Evolutionary conservation across 2,797 vertebrate species (phyloP), one percentile per base, ranked within the genome.

Genomic region (Clarias laeviceps): DNA sequence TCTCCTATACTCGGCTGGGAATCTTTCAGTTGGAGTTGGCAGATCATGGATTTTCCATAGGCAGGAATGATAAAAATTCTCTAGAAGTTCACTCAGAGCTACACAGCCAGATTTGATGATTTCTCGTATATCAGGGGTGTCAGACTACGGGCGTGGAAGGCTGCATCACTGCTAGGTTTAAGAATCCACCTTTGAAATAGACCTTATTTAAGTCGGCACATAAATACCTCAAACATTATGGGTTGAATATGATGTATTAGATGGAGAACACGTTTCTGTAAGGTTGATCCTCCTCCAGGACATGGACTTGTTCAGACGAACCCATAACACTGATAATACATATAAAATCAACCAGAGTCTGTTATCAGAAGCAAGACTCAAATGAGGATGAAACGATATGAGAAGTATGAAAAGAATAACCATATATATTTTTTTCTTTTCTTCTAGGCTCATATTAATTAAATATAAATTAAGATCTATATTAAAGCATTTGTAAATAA

Each of bases 11-110:
- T n/a, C n/a, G n/a, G 34, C 76, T 59, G 11, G 74, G 29, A 59
- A 61, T 37, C 32, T n/a, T 61, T 62, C 32, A 22, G 57, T 79
- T 79, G 76, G 34, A 22, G 22, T 79, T 79, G 76, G 76, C 34
- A 80, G 59, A 80, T 18, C 73, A 22, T 57, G 54, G 54, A 77
- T 59, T 57, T 77, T 57, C 73, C 73, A 57, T 57, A 20, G 18
- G 73, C 3, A 32, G 57, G 54, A 32, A 74, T 50, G 17, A 27
- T 18, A 18, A 27, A 54, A 45, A 27, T 29, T 74, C 72, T 29
- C 12, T 18, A 29, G 50, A 29, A 20, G 54, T 77, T 77, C 8
- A 32, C 73, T 34, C 54, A 56, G 15, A 54, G 45, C 14, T 18
- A 18, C 45, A 73, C 40, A 56, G 72, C 45, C 54, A 54, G 5